A percentile compares a stretch with the other conserved stretches of the same genome.
These are phyloP conservation scores for Platynereis dumerilii DNA, from an alignment of 2,888 invertebrate genomes.

Conservation along the genomic window DNA sequence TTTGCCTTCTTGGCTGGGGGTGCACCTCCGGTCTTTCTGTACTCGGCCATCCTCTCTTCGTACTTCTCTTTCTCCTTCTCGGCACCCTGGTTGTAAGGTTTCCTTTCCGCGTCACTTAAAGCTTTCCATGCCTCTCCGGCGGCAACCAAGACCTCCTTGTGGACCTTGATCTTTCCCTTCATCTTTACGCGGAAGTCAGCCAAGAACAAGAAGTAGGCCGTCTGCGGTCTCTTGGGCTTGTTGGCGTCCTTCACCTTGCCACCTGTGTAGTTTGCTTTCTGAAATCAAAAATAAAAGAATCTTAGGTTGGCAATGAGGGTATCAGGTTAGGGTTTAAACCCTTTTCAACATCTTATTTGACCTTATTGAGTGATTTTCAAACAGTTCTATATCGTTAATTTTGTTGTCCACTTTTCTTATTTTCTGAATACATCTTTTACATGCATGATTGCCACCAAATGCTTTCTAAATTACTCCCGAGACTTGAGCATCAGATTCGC, in stretches of 20 bases:
- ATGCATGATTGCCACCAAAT: no score
- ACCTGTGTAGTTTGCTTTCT: constrained; percentile 14
- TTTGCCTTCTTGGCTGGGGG: constrained; percentile 12
- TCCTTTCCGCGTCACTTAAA: constrained; percentile 70
- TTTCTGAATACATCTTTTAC: no score
- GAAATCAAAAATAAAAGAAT: neutral
- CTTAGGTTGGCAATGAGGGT: no score
- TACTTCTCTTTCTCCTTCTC: constrained; percentile 20
- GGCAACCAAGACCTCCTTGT: constrained; percentile 79
- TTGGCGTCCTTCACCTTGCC: constrained; percentile 77
- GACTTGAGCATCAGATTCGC: no score
- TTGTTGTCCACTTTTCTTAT: no score
- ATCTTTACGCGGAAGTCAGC: constrained; percentile 85
- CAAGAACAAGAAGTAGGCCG: constrained; percentile 95
- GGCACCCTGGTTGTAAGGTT: constrained; percentile 16
- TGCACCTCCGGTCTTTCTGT: constrained; percentile 9
- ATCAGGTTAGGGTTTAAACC: no score
- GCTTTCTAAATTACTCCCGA: no score
- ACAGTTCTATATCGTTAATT: no score
- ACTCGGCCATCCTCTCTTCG: constrained; percentile 15
- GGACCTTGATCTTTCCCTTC: constrained; percentile 71
- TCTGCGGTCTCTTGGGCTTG: constrained; percentile 86
- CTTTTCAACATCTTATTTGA: neutral
- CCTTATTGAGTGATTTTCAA: no score
- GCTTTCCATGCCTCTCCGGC: constrained; percentile 94